Evolutionary conservation across 2,888 invertebrate species (phyloP).

Genomic region (Chironomus tentans): DNA sequence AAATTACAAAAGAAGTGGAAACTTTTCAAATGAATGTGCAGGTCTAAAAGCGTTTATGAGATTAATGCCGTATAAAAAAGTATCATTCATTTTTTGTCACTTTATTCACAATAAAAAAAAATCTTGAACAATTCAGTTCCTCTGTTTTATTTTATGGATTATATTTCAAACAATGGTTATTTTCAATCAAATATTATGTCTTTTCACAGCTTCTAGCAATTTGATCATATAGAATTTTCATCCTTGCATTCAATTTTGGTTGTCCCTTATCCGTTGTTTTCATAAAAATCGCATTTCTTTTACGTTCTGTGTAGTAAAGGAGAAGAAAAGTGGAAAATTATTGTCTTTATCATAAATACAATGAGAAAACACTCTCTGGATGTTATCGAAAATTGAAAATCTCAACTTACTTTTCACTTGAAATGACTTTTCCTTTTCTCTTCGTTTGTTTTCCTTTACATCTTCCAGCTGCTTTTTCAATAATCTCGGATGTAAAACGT

Average conservation of each 20-base stretch:
- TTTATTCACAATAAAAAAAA: too few species aligned
- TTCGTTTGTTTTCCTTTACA: neutral
- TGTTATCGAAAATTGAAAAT: conserved; percentile 12
- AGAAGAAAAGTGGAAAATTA: neutral
- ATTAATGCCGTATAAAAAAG: neutral
- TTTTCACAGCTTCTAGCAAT: neutral
- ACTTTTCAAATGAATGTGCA: neutral
- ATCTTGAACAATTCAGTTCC: too few species aligned
- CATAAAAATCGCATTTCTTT: conserved; percentile 1
- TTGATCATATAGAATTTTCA: conserved; percentile 15
- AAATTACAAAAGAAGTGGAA: neutral
- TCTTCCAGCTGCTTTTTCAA: neutral
- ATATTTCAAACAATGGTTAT: too few species aligned
- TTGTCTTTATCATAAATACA: neutral
- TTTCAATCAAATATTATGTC: neutral
- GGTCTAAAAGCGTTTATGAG: neutral
- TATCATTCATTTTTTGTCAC: neutral
- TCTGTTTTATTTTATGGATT: too few species aligned
- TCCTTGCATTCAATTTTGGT: neutral
- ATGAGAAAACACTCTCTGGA: neutral
- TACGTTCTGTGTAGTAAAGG: neutral
- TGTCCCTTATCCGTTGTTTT: neutral
- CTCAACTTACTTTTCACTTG: neutral
- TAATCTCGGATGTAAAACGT: conserved; percentile 7
- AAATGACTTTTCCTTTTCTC: neutral